A percentile compares a stretch with the other conserved stretches of the same genome.
phyloP scores from a whole-genome alignment of 2,113 vertebrate genomes.

The Elanus axillaris region DNA sequence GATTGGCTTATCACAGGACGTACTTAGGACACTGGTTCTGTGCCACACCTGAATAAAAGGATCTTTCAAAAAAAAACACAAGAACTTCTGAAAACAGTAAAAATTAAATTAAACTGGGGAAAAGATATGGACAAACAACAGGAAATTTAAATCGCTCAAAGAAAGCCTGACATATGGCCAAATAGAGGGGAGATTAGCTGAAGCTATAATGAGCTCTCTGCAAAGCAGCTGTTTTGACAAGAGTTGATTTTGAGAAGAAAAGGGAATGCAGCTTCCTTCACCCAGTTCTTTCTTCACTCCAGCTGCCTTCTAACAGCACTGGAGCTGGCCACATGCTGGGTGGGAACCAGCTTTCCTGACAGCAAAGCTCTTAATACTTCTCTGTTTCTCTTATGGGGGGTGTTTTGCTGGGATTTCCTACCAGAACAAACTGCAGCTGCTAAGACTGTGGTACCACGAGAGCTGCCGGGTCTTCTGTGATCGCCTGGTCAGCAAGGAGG shows the following conservation, averaged over 20 bases:
- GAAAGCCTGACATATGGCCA: background rate
- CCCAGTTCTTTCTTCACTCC: background rate
- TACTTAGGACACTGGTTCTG: background rate
- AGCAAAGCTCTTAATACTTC: background rate
- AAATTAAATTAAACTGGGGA: background rate
- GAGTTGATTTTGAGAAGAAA: background rate
- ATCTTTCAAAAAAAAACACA: background rate
- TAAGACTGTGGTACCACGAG: conserved; percentile 90
- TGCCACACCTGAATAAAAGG: background rate
- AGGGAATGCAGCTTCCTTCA: background rate
- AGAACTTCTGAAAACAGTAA: background rate
- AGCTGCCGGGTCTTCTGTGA: conserved; percentile 89
- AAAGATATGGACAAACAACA: background rate
- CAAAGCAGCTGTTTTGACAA: conserved; percentile 23
- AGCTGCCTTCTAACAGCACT: background rate
- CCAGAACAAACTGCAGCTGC: conserved; percentile 79
- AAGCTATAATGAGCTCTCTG: conserved; percentile 3
- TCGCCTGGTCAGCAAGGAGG: conserved; percentile 82
- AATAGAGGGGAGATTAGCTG: background rate
- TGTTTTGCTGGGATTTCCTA: background rate
- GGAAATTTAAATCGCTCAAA: background rate
- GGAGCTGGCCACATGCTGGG: background rate
- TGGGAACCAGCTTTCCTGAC: background rate
- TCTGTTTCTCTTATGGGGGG: background rate
- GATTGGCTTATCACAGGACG: background rate